phyloP scores from a whole-genome alignment of 2,888 invertebrate genomes.

The Busseola fusca region DNA sequence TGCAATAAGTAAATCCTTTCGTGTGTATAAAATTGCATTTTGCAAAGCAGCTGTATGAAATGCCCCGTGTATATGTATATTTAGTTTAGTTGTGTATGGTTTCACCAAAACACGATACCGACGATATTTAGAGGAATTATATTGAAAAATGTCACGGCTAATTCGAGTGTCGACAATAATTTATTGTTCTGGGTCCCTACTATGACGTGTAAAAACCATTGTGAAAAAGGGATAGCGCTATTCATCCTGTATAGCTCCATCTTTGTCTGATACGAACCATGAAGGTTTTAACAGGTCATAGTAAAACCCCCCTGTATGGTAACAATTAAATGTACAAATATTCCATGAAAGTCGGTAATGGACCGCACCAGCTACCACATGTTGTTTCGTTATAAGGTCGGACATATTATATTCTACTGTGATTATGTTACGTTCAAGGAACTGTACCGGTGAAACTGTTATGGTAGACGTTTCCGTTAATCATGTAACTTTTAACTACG shows the following conservation, averaged over 20 bases:
- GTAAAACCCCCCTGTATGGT: no score
- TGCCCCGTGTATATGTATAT: slow-evolving; percentile 80
- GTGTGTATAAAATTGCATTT: slow-evolving; percentile 79
- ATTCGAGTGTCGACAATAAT: slow-evolving; percentile 66
- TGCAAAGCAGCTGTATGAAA: slow-evolving; percentile 72
- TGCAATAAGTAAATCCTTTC: slow-evolving; percentile 85
- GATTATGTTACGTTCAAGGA: slow-evolving; percentile 68
- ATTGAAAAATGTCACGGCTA: slow-evolving; percentile 54
- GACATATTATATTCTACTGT: slow-evolving; percentile 70
- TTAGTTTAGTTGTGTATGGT: slow-evolving; percentile 71
- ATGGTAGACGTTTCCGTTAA: slow-evolving; percentile 62
- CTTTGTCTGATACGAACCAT: no score
- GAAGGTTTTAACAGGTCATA: no score
- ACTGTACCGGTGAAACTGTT: slow-evolving; percentile 74
- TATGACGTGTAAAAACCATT: no score
- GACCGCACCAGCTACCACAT: slow-evolving; percentile 36
- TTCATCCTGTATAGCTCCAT: no score
- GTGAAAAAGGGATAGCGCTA: no score
- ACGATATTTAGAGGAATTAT: slow-evolving; percentile 58
- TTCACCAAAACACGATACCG: slow-evolving; percentile 66
- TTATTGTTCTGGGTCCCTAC: no score
- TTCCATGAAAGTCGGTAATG: slow-evolving; percentile 51
- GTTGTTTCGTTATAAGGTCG: slow-evolving; percentile 40
- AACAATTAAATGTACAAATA: slow-evolving; percentile 66
- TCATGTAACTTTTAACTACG: slow-evolving; percentile 70